Conservation (phyloP, 2,888 invertebrate species). For the Chelonus formosanus region DNA sequence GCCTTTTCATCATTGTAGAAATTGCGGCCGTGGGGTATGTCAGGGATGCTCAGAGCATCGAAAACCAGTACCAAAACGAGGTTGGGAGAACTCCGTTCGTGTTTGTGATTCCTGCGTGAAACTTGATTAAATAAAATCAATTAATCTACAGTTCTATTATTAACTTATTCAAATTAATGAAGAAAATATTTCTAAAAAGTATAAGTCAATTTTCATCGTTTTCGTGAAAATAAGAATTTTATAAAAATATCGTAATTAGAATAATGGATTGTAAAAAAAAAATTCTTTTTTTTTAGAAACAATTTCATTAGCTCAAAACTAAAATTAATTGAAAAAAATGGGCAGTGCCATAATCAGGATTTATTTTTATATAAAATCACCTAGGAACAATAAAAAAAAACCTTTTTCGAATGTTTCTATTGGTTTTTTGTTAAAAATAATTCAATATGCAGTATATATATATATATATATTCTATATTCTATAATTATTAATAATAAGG, state of each 20-base stretch:
- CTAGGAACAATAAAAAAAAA: constrained; percentile 2
- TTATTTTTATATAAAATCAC: constrained; percentile 32
- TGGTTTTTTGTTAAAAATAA: constrained; percentile 15
- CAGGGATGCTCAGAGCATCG: constrained; percentile 74
- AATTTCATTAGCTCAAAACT: neutral
- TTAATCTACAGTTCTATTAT: neutral
- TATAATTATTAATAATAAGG: too few relatives aligned
- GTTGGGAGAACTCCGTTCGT: constrained; percentile 77
- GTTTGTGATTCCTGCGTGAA: constrained; percentile 77
- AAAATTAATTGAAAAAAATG: constrained; percentile 7
- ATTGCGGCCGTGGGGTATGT: constrained; percentile 83
- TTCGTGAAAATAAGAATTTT: too few relatives aligned
- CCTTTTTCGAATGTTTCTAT: neutral
- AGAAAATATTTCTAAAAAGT: too few relatives aligned
- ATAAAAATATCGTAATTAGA: too few relatives aligned
- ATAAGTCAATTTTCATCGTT: too few relatives aligned
- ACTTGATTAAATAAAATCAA: constrained; percentile 45
- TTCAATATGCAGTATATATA: constrained; percentile 27
- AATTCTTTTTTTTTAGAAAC: too few relatives aligned
- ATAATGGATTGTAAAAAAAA: too few relatives aligned
- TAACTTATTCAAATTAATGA: neutral
- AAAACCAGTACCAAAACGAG: constrained; percentile 77
- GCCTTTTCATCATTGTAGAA: constrained; percentile 68
- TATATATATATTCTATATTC: constrained; percentile 15
- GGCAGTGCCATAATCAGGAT: constrained; percentile 41